These are phyloP conservation scores for Myiotriccus ornatus DNA, from an alignment of 2,797 vertebrate genomes.

Conservation along the genomic window DNA sequence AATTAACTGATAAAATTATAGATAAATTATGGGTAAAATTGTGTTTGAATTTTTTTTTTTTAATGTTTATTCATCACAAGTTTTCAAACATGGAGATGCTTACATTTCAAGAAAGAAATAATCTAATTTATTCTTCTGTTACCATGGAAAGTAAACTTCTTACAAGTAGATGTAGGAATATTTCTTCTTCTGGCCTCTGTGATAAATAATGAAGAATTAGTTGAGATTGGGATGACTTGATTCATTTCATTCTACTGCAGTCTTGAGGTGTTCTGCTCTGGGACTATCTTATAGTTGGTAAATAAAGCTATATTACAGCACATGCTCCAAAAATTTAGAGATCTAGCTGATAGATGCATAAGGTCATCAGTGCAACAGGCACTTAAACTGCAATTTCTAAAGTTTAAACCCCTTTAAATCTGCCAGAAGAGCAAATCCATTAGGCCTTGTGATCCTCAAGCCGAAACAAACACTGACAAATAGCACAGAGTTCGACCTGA, in stretches of 20 bases:
- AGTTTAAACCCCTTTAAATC: slow-evolving; percentile 11
- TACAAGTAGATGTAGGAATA: not conserved
- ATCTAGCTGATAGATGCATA: not conserved
- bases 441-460: not conserved
- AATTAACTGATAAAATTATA: not conserved
- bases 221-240: not conserved
- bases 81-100: not conserved
- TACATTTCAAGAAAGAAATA: not conserved
- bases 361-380: not conserved
- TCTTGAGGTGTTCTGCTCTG: not conserved
- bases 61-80: not conserved
- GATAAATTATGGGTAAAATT: not conserved
- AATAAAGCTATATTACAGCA: not conserved
- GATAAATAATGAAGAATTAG: not conserved
- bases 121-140: not conserved
- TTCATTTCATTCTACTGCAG: not conserved
- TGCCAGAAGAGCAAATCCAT: not conserved
- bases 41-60: not conserved
- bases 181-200: not conserved
- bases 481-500: not conserved
- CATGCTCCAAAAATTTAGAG: not conserved
- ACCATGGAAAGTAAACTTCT: not conserved
- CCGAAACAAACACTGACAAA: not conserved
- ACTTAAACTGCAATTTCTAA: slow-evolving; percentile 11
- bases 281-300: not conserved